These are phyloP conservation scores for Ostrea denselamellosa DNA, from an alignment of 1,140 invertebrate genomes.

Conservation along the genomic window DNA sequence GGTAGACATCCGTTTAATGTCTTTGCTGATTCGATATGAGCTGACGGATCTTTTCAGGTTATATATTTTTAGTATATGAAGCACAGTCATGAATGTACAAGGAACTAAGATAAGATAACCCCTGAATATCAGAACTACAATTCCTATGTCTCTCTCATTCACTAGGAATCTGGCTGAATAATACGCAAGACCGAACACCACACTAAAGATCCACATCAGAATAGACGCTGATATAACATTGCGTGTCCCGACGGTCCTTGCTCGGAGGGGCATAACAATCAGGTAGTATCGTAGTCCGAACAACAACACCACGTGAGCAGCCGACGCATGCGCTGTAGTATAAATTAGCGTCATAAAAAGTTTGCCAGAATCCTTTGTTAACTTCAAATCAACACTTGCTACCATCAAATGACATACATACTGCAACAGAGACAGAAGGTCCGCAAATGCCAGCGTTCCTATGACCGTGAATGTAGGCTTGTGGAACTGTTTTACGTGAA, in stretches of 20 bases:
- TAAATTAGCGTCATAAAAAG: neutral
- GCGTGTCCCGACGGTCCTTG: neutral
- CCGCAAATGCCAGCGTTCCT: neutral
- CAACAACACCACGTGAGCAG: neutral
- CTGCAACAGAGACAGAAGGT: neutral
- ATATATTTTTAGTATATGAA: neutral
- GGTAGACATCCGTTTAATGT: neutral
- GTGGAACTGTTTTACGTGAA: neutral
- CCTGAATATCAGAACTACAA: neutral
- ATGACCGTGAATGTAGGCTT: slow-evolving; percentile 16
- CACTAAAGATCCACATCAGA: neutral
- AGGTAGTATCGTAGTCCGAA: neutral
- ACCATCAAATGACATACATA: neutral
- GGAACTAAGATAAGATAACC: neutral
- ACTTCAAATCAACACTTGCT: neutral
- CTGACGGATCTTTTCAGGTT: neutral
- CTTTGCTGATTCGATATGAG: neutral
- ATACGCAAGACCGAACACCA: neutral
- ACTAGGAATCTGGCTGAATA: neutral
- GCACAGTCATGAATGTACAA: neutral
- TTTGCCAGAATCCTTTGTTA: neutral
- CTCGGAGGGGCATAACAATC: neutral
- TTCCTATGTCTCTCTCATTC: neutral
- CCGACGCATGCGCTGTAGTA: slow-evolving; percentile 7
- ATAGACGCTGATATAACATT: neutral